These are phyloP conservation scores for Drosophila fulvimacula DNA, from an alignment of 2,888 invertebrate genomes.

Conservation along the genomic window DNA sequence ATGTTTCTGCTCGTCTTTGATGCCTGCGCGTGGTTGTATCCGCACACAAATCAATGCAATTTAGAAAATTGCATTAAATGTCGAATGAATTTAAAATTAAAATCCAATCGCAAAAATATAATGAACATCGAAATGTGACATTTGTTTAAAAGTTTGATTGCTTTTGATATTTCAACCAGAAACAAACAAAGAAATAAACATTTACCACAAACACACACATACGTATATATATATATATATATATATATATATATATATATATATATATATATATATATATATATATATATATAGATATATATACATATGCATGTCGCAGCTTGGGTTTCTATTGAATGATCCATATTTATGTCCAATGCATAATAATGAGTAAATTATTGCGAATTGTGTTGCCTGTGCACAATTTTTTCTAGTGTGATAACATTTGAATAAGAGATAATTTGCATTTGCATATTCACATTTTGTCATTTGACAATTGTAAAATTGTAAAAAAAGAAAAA, in stretches of 20 bases:
- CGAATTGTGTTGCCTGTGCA: constrained; percentile 18
- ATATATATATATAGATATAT: neutral
- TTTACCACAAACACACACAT: neutral
- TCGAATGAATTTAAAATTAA: constrained; percentile 56
- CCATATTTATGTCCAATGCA: constrained; percentile 22
- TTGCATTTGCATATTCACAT: constrained; percentile 21
- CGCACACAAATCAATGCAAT: constrained; percentile 66
- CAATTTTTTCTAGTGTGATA: neutral
- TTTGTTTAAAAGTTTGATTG: constrained; percentile 41
- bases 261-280: neutral
- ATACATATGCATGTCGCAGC: neutral
- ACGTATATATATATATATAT: neutral
- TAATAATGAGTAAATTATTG: constrained; percentile 53
- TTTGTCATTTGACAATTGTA: neutral
- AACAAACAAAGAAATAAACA: constrained; percentile 9
- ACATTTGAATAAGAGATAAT: constrained; percentile 14
- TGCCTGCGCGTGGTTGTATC: constrained; percentile 13
- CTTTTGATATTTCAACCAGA: constrained; percentile 15
- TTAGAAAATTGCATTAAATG: constrained; percentile 68
- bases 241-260: neutral
- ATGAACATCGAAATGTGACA: constrained; percentile 20
- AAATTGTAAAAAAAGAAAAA: neutral
- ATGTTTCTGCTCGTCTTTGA: constrained; percentile 12
- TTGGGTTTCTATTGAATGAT: constrained; percentile 32
- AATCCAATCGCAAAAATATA: constrained; percentile 35